Percentiles rank a stretch among this genome's conserved stretches.
Conservation (phyloP, 2,113 vertebrate species). For the Pachycephala philippinensis region DNA sequence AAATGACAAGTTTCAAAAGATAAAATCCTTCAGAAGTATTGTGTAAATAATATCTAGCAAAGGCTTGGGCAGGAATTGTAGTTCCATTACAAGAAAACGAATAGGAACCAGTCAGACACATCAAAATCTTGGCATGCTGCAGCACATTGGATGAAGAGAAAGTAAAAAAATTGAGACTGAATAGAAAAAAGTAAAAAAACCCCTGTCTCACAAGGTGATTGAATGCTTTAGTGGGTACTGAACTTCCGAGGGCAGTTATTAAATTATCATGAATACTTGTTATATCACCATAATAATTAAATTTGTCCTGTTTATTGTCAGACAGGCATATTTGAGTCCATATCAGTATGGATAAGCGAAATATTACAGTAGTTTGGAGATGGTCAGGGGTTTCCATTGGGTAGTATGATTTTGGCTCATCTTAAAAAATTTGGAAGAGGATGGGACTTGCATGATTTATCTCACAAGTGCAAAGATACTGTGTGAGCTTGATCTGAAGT, state of each 20-base stretch:
- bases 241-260: not conserved
- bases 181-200: not conserved
- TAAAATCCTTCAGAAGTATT: not conserved
- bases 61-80: not conserved
- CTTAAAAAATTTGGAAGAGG: accelerated
- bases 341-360: not conserved
- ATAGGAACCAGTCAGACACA: not conserved
- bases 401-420: not conserved
- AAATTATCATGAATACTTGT: not conserved
- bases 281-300: not conserved
- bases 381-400: not conserved
- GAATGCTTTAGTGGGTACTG: not conserved
- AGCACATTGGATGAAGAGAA: not conserved
- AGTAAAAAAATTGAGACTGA: not conserved
- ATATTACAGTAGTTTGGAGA: not conserved
- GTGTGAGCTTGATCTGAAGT: not conserved
- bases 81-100: not conserved
- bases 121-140: not conserved
- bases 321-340: not conserved
- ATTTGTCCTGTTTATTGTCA: not conserved
- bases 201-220: not conserved
- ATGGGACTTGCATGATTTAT: not conserved
- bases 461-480: not conserved
- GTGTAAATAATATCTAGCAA: not conserved
- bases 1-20: not conserved